Base-by-base conservation (phyloP, 2,888 invertebrate genomes). In the Anagyrus pseudococci region DNA sequence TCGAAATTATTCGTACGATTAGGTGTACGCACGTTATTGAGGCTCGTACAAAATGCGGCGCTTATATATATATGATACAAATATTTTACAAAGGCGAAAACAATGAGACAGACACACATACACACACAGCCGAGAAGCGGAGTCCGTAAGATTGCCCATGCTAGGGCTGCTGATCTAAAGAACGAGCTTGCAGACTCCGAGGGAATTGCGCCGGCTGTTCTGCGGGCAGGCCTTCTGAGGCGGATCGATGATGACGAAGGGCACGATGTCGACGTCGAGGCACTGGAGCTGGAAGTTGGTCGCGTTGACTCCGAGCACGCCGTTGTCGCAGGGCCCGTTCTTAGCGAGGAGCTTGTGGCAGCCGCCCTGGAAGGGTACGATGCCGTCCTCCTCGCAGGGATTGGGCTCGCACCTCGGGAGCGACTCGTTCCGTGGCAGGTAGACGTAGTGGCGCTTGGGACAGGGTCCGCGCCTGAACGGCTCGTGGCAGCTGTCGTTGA, bases 391-490 rank as follows among this genome's bases (percentile, higher is more conserved):
- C 4, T 40, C 8, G 72, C 91, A 91, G 0, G 87, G 86, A 81
- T 91, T 91, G 22, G 69, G 70, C 3, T 80, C 81, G 72, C 91
- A 91, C 55, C 82, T 78, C 0, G 90, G 88, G 44, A 87, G 81
- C 0, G 83, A 82, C 15, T 85, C 77, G 40, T 83, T 80, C 44
- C 73, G 67, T 10, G 82, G 82, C 20, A 91, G 81, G 7, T 86
- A 74, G 23, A 90, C 79, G 71, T 88, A 86, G 58, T 88, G 74
- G 0, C 82, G 82, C 0, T 71, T 55, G 0, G 73, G 67, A 71
- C 91, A 91, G 0, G 91, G 91, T 0, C 91, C 91, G 73, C 82
- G 84, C 41, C 83, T 82, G 72, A 84, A 90, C 0, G 87, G 87
- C 50, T 85, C 83, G 81, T 86, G 86, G 70, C 91, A 91, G 7